Conservation (phyloP, 2,888 invertebrate genomes). For the Lasius platythorax region DNA sequence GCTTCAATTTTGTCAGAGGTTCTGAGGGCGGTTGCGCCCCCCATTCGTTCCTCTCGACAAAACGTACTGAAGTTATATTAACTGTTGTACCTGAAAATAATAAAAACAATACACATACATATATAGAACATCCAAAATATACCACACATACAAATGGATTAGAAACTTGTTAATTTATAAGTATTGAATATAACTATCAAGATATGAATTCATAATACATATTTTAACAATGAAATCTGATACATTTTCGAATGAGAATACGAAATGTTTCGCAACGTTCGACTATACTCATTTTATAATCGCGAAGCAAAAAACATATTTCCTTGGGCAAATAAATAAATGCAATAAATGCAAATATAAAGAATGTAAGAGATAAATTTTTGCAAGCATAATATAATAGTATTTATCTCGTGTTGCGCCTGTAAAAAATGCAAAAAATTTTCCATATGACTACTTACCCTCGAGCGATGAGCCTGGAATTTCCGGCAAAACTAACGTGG, state of each 20-base stretch:
- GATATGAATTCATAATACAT: not conserved
- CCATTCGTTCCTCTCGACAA: conserved; percentile 89
- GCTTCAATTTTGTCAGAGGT: conserved; percentile 65
- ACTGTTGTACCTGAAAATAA: conserved; percentile 67
- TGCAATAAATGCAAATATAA: not conserved
- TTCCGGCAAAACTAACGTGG: conserved; percentile 64
- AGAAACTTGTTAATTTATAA: not conserved
- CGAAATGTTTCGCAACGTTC: not conserved
- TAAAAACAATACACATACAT: not conserved
- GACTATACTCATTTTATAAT: not conserved
- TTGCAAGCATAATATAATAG: not conserved
- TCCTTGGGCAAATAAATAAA: not conserved
- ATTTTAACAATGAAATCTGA: not conserved
- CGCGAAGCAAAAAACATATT: not conserved
- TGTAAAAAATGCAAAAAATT: not conserved
- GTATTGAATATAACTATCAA: not conserved
- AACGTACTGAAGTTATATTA: conserved; percentile 79
- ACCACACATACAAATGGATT: not conserved
- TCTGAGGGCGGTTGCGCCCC: conserved; percentile 88
- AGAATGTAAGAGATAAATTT: not conserved
- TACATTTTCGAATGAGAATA: not conserved
- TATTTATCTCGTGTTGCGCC: not conserved
- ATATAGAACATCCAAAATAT: not conserved
- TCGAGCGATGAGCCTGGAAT: conserved; percentile 66
- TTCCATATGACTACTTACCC: conserved; percentile 57